phyloP scores from a whole-genome alignment of 2,113 vertebrate species.

The Chaenogobius annularis region DNA sequence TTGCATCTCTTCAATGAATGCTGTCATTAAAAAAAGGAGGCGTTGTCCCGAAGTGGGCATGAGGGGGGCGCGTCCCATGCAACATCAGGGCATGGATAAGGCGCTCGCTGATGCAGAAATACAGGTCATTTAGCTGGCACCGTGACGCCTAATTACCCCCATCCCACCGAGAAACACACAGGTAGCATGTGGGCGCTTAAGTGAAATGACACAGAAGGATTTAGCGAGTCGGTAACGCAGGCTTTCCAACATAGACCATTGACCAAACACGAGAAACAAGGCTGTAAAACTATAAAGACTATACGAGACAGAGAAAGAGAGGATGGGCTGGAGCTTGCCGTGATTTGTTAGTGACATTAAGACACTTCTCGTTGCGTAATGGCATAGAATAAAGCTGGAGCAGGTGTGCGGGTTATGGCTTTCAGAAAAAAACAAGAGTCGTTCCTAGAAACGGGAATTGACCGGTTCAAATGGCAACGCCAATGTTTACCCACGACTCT shows the following conservation, averaged over 20 bases:
- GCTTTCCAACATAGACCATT: constrained; percentile 1
- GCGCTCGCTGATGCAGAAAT: constrained; percentile 59
- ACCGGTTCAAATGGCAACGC: background rate
- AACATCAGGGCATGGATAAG: constrained; percentile 58
- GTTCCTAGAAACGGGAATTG: constrained; percentile 18
- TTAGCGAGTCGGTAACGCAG: constrained; percentile 18
- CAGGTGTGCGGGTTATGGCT: constrained; percentile 19
- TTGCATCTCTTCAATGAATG: background rate
- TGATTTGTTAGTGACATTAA: constrained; percentile 28
- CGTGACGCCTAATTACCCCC: constrained; percentile 61
- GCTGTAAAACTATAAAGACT: constrained; percentile 58
- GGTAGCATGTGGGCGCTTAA: constrained; percentile 69
- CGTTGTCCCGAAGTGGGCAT: constrained; percentile 31
- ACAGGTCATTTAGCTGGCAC: constrained; percentile 65
- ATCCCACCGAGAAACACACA: constrained; percentile 46
- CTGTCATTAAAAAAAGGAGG: constrained; percentile 24
- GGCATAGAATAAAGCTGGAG: background rate
- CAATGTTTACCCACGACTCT: constrained; percentile 7
- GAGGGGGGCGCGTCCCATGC: constrained; percentile 44
- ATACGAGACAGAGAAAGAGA: constrained; percentile 22
- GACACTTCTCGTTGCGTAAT: constrained; percentile 45
- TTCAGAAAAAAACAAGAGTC: constrained; percentile 46
- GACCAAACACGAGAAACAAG: constrained; percentile 56
- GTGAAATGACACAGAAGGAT: constrained; percentile 84
- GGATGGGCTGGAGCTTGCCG: constrained; percentile 11